A percentile compares a stretch with the other conserved stretches of the same genome.
Conservation (phyloP, 2,113 vertebrate genomes). For the Megaceryle torquata region DNA sequence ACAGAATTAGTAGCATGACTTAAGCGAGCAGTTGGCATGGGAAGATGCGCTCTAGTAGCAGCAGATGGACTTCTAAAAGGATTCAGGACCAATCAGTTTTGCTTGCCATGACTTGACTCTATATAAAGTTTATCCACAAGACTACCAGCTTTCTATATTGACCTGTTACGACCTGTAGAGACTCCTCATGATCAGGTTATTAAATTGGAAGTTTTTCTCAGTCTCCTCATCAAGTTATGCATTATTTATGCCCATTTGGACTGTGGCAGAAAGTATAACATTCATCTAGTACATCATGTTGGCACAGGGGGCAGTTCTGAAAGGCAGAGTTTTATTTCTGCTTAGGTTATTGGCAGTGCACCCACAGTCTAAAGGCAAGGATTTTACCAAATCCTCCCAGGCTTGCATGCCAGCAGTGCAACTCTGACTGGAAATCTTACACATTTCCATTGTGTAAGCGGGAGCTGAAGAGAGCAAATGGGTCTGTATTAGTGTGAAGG, state of each 20-base stretch:
- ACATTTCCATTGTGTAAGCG: not conserved
- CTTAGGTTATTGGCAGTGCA: not conserved
- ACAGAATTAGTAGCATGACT: not conserved
- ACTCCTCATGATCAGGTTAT: not conserved
- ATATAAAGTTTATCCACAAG: not conserved
- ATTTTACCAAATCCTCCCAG: not conserved
- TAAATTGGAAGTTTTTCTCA: not conserved
- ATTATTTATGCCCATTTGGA: not conserved
- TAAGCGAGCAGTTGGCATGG: not conserved
- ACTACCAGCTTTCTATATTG: not conserved
- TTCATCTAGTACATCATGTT: accelerated
- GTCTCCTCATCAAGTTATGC: not conserved
- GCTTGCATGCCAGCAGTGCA: not conserved
- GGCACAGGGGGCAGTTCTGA: not conserved
- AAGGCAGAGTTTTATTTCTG: not conserved
- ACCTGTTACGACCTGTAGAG: not conserved
- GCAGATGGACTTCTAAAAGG: not conserved
- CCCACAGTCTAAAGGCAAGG: not conserved
- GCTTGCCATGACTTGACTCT: not conserved
- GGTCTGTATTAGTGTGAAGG: not conserved
- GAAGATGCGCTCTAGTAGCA: not conserved
- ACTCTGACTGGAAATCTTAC: not conserved
- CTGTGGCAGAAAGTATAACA: not conserved
- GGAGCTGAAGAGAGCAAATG: not conserved
- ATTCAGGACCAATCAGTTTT: not conserved